A percentile compares a stretch with the other conserved stretches of the same genome.
These are phyloP conservation scores for Lutjanus erythropterus DNA, from an alignment of 2,113 vertebrate species.

Conservation along the genomic window DNA sequence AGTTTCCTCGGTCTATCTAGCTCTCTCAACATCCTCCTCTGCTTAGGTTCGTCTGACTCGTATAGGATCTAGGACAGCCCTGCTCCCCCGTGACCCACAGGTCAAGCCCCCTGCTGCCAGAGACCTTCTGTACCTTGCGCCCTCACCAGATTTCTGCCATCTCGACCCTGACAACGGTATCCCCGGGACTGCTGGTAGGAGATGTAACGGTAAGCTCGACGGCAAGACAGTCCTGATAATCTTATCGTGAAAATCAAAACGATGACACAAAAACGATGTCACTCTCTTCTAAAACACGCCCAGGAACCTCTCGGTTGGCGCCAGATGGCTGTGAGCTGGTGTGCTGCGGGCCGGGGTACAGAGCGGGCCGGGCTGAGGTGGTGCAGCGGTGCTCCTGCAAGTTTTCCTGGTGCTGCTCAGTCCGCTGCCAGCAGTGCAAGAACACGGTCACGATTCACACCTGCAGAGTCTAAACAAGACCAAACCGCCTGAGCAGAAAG, in stretches of 20 bases:
- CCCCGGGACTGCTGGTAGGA: slow-evolving; percentile 81
- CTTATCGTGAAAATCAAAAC: not conserved
- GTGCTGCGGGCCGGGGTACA: slow-evolving; percentile 85
- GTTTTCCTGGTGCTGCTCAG: slow-evolving; percentile 87
- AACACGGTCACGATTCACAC: slow-evolving; percentile 84
- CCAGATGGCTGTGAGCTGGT: slow-evolving; percentile 84
- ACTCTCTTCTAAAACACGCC: not conserved
- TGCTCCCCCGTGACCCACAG: slow-evolving; percentile 83
- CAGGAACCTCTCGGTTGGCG: slow-evolving; percentile 81
- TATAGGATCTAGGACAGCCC: slow-evolving; percentile 81
- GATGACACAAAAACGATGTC: slow-evolving; percentile 2
- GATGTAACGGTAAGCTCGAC: slow-evolving; percentile 78
- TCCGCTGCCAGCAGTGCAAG: slow-evolving; percentile 85
- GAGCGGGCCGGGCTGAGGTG: slow-evolving; percentile 79
- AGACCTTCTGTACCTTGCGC: slow-evolving; percentile 81
- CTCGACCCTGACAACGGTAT: slow-evolving; percentile 76
- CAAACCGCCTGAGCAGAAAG: slow-evolving; percentile 10
- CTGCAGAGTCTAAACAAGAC: slow-evolving; percentile 72
- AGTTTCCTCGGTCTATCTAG: too few species aligned
- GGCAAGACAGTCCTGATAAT: not conserved
- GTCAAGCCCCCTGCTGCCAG: slow-evolving; percentile 85
- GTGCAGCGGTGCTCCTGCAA: slow-evolving; percentile 85
- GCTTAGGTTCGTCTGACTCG: slow-evolving; percentile 84
- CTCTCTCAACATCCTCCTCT: slow-evolving; percentile 14
- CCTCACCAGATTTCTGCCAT: slow-evolving; percentile 86